Percentiles rank a stretch among this genome's conserved stretches.
Evolutionary conservation across 1,140 invertebrate species (phyloP).

Genomic region (Saccostrea glomerata): DNA sequence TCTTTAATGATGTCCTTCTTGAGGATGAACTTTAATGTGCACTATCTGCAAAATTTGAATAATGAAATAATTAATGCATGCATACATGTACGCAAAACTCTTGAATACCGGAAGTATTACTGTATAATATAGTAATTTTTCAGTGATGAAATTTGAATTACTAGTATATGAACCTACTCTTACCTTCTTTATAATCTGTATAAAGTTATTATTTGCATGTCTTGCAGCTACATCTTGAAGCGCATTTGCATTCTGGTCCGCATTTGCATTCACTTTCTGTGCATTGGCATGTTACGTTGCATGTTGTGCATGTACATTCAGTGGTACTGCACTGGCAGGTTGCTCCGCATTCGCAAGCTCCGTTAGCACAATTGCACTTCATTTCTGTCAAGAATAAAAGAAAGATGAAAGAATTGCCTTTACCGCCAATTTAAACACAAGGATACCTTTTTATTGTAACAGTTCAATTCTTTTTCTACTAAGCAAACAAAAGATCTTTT

Average conservation of each 20-base stretch:
- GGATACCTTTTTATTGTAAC: too few relatives aligned
- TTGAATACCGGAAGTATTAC: too few relatives aligned
- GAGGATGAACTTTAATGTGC: too few relatives aligned
- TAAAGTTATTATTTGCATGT: neutral
- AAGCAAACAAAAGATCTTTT: too few relatives aligned
- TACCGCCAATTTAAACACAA: too few relatives aligned
- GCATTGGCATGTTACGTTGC: neutral
- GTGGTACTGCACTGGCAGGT: neutral
- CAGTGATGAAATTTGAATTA: too few relatives aligned
- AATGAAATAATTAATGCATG: neutral
- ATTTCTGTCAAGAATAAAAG: neutral
- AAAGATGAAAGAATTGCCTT: too few relatives aligned
- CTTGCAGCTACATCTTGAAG: neutral
- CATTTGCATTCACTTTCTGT: neutral
- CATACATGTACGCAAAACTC: too few relatives aligned
- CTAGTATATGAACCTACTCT: neutral
- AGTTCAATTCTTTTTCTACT: too few relatives aligned
- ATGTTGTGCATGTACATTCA: neutral
- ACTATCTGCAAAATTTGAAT: neutral
- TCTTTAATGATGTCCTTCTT: too few relatives aligned
- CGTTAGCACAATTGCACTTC: neutral
- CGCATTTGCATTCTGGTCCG: neutral
- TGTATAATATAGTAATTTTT: too few relatives aligned
- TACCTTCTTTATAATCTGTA: neutral
- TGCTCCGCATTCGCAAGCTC: neutral